phyloP scores from a whole-genome alignment of 2,113 vertebrate species.

The Otolemur garnettii region DNA sequence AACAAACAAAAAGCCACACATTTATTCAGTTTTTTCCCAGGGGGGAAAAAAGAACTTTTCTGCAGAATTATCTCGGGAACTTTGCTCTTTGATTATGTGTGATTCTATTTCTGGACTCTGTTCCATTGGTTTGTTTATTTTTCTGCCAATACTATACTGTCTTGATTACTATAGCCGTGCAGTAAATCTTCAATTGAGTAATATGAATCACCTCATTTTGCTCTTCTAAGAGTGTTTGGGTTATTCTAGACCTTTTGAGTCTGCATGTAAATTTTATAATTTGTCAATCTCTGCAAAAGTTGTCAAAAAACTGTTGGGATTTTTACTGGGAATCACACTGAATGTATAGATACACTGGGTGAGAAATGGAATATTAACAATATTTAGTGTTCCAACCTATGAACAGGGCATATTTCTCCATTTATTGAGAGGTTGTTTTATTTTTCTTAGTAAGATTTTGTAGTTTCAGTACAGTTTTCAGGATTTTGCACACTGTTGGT shows the following conservation, averaged over 20 bases:
- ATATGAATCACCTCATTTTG: background rate
- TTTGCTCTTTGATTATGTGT: background rate
- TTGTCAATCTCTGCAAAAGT: background rate
- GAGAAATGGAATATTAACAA: background rate
- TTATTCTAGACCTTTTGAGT: background rate
- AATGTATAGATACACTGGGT: background rate
- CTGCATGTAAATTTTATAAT: conserved; percentile 11
- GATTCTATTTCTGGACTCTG: background rate
- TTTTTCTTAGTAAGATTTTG: background rate
- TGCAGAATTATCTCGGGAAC: background rate
- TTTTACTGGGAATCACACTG: background rate
- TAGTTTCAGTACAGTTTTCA: background rate
- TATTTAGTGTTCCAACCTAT: background rate
- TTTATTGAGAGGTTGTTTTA: background rate
- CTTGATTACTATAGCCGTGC: background rate
- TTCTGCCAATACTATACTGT: background rate
- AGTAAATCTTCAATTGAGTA: background rate
- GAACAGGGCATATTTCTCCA: background rate
- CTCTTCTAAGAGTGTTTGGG: background rate
- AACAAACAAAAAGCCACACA: too few relatives aligned
- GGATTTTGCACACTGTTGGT: background rate
- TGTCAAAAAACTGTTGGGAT: background rate
- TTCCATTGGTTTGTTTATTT: background rate
- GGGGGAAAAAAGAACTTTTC: background rate
- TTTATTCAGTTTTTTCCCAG: background rate